Evolutionary conservation across 2,888 invertebrate genomes (phyloP).

Genomic region (Orchestes rusci): DNA sequence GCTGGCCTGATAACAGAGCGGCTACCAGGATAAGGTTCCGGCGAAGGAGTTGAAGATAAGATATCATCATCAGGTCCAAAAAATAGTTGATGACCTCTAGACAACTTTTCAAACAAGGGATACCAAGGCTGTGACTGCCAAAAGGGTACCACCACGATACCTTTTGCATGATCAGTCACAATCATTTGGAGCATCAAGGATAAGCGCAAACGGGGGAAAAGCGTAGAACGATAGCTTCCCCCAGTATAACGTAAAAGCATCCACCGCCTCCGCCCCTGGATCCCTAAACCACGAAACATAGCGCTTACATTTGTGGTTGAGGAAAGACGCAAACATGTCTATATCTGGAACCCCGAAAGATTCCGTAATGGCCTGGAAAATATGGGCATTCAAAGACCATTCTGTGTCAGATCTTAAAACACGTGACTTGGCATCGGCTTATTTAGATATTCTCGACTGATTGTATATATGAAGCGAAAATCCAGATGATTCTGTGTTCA

Average conservation of each 20-base stretch:
- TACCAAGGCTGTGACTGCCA: conserved; percentile 18
- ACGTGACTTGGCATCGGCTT: too few species aligned
- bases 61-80: conserved; percentile 5
- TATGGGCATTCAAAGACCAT: conserved; percentile 11
- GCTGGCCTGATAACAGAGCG: conserved; percentile 6
- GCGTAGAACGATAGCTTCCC: conserved; percentile 12
- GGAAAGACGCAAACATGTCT: neutral
- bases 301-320: neutral
- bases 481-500: too few species aligned
- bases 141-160: conserved; percentile 10
- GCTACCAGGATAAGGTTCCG: conserved; percentile 17
- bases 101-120: conserved; percentile 11
- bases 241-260: conserved; percentile 31
- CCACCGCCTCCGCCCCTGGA: conserved; percentile 25
- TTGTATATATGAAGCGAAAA: too few species aligned
- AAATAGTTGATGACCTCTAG: conserved; percentile 2
- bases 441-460: too few species aligned
- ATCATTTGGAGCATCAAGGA: conserved; percentile 29
- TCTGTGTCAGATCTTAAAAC: too few species aligned
- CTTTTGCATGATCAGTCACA: conserved; percentile 24
- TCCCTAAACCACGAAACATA: conserved; percentile 19
- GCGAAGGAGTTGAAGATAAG: conserved; percentile 7
- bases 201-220: conserved; percentile 6
- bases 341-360: neutral
- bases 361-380: too few species aligned